Evolutionary conservation across 2,888 invertebrate genomes (phyloP), one percentile per base, ranked within the genome.

Genomic region (Aquatica leii): DNA sequence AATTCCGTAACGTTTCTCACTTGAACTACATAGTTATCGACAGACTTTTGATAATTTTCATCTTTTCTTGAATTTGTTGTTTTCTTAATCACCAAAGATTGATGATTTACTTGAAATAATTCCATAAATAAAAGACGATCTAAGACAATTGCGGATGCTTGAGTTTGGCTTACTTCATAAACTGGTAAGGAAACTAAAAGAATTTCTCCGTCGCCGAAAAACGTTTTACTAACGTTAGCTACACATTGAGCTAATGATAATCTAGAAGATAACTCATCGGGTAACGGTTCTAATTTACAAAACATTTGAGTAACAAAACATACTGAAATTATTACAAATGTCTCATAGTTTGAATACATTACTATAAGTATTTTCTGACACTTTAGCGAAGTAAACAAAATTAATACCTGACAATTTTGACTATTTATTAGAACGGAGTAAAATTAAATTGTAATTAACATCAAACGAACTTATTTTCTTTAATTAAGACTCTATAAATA

Each of bases 21-120:
- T 18, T 70, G 69, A 12, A 74, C 59, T 1, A 74, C 54, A 43
- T 74, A 74, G 17, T 61, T 56, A 48, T 67, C 62, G 8, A 69
- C 57, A 18, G 56, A 55, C 21, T 66, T 62, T 12, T 35, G 15
- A 31, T 56, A 65, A 9, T 20, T 40, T 17, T 54, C 56, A 24
- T 31, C 20, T 11, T 9, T 24, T 11, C 20, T 24, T 0, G 35
- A 49, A 0, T 9, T 31, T 1, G 37, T 52, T 0, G 63, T 57
- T 61, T 72, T 70, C 50, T 65, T 70, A 11, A 71, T 58, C 34
- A 72, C 49, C 17, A 72, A 31, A 11, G 69, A 62, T 52, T 65
- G 58, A 40, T 61, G 68, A 15, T 62, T 50, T 1, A 31, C 50
- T 9, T 18, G 15, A 40, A 67, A 68, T 12, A 73, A 21, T 31